phyloP scores from a whole-genome alignment of 2,888 invertebrate species.

The Ormyrus labotus region DNA sequence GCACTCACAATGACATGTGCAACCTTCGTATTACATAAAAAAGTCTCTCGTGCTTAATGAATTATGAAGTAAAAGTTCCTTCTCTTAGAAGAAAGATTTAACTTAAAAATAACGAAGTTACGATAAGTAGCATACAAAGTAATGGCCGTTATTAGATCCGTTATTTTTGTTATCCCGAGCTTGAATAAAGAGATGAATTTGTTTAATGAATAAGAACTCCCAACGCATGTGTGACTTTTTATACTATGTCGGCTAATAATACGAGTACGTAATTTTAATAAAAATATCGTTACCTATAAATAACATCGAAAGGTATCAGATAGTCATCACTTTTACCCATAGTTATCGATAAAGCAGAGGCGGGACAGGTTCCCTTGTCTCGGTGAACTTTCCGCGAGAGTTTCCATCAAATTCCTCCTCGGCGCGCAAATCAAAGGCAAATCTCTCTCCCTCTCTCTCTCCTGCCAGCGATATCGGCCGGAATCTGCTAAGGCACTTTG shows the following conservation, averaged over 20 bases:
- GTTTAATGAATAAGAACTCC: conserved; percentile 19
- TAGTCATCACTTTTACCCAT: background rate
- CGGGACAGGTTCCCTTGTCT: too few species aligned
- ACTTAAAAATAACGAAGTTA: conserved; percentile 13
- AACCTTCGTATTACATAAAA: too few species aligned
- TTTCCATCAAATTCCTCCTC: background rate
- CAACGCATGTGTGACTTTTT: background rate
- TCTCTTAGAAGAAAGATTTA: too few species aligned
- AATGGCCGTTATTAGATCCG: too few species aligned
- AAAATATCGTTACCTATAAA: conserved; percentile 21
- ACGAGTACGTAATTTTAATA: conserved; percentile 15
- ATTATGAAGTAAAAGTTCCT: too few species aligned
- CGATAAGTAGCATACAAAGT: background rate
- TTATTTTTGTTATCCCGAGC: background rate
- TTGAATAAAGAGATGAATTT: conserved; percentile 12
- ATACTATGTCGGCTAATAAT: conserved; percentile 2
- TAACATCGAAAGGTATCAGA: background rate
- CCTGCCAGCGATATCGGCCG: too few species aligned
- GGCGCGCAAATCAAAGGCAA: background rate
- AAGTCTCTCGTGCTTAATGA: too few species aligned
- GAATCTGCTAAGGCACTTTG: too few species aligned
- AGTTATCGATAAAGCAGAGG: background rate
- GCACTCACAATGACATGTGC: too few species aligned
- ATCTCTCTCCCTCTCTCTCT: too few species aligned
- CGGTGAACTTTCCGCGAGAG: background rate